Percentiles rank a stretch among this genome's conserved stretches.
Evolutionary conservation across 2,113 vertebrate species (phyloP).

Genomic region (Terrapene triunguis): DNA sequence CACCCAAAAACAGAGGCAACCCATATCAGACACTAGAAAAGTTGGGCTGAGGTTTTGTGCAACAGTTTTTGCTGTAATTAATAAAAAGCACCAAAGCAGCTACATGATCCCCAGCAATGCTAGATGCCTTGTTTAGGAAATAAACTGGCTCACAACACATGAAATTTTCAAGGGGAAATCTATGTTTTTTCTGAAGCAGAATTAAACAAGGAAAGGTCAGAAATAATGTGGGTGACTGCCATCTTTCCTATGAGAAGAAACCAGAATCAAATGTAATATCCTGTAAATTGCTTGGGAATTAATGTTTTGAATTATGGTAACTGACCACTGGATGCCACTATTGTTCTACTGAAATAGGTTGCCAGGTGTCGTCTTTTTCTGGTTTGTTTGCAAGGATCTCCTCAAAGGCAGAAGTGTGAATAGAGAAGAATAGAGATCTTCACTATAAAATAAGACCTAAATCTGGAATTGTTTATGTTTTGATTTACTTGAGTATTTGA

Average conservation of each 20-base stretch:
- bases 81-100: not conserved
- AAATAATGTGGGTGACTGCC: not conserved
- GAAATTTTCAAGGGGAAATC: not conserved
- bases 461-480: slow-evolving; percentile 8
- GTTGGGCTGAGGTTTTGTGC: not conserved
- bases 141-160: not conserved
- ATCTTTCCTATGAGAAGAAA: not conserved
- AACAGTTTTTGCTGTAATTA: not conserved
- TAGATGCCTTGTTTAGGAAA: not conserved
- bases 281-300: not conserved
- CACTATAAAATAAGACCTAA: not conserved
- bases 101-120: not conserved
- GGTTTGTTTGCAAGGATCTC: not conserved
- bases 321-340: slow-evolving; percentile 74
- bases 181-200: fast-evolving
- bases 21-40: not conserved
- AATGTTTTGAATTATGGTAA: slow-evolving; percentile 6
- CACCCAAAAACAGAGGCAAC: not conserved
- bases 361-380: fast-evolving
- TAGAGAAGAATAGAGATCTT: not conserved
- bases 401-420: not conserved
- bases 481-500: not conserved
- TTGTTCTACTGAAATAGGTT: slow-evolving; percentile 52
- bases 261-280: fast-evolving
- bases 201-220: not conserved